Evolutionary conservation across 1,140 invertebrate genomes (phyloP), one percentile per base, ranked within the genome.

Genomic region (Zaprionus taronus): DNA sequence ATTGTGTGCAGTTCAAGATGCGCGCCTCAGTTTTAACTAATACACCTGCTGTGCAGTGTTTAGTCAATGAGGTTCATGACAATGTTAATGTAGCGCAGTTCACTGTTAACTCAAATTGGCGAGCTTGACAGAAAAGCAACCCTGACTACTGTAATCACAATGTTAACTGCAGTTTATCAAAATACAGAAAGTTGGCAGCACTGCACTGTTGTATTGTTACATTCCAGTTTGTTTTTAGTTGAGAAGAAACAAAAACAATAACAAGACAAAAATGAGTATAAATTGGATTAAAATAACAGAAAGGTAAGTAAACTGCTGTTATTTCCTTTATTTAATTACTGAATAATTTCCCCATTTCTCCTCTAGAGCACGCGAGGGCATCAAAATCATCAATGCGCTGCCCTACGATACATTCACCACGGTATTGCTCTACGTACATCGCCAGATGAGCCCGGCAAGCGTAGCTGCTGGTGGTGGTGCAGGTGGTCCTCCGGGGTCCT

Each of bases 241-340:
- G 2, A 58, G 5, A 28, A 17, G 9, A 63, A 44, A 31, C 44
- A 55, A 38, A 51, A 65, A 26, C 14, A 31, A 31, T 17, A 56
- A 36, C 22, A 47, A 47, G 41, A 47, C 6, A 9, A 44, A 44
- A 9, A 91, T 92, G 92, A 92, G 90, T 68, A 91, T 92, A 17
- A 92, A 93, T 65, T 93, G 92, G 92, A 93, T 93, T 31, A 93
- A 93, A 74, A 93, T 93, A 24, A 93, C 92, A 3, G 92, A 93
- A 34, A 75, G 92, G 92, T 92, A 73, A 68, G 31, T 28, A 24
- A 9, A 22, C 28, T 14, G 24, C n/a, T 41, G 9, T 55, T 17
- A 31, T n/a, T 15, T 2, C 51, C 20, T 38, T 15, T 14, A n/a
- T 28, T 51, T n/a, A 9, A 2, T 15, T 17, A n/a, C 15, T 12